Conservation (phyloP, 2,888 invertebrate genomes). For the Drosophila falleni region DNA sequence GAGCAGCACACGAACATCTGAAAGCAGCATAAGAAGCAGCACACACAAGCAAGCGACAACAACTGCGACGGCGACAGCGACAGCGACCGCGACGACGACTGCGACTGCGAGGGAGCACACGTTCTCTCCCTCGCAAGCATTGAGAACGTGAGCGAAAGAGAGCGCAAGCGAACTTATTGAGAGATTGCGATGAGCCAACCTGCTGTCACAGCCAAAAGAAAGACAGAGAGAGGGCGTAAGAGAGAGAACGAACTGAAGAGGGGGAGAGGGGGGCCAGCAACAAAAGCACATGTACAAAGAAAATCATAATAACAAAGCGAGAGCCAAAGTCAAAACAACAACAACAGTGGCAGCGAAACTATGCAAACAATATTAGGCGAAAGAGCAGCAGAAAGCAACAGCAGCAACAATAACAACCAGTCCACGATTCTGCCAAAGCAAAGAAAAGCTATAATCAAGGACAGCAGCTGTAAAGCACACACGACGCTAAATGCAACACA, state of each 20-base stretch:
- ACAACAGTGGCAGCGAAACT: conserved; percentile 27
- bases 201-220: conserved; percentile 29
- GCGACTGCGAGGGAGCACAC: conserved; percentile 33
- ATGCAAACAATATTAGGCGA: conserved; percentile 62
- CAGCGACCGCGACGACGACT: conserved; percentile 3
- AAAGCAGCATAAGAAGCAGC: conserved; percentile 66
- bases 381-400: conserved; percentile 50
- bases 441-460: conserved; percentile 70
- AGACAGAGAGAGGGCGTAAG: conserved; percentile 11
- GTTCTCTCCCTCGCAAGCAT: conserved; percentile 24
- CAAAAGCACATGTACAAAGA: conserved; percentile 70
- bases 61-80: conserved; percentile 11
- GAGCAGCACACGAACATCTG: conserved; percentile 64
- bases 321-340: conserved; percentile 51
- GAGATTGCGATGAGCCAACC: conserved; percentile 50
- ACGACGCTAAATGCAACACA: conserved; percentile 53
- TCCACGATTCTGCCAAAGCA: conserved; percentile 58
- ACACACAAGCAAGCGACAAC: conserved; percentile 21
- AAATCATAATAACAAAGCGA: conserved; percentile 76
- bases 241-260: conserved; percentile 26
- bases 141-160: conserved; percentile 44
- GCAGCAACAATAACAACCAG: conserved; percentile 49
- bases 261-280: conserved; percentile 31
- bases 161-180: conserved; percentile 14
- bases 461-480: conserved; percentile 65